Evolutionary conservation across 1,140 invertebrate genomes (phyloP).

Genomic region (Homalodisca vitripennis): DNA sequence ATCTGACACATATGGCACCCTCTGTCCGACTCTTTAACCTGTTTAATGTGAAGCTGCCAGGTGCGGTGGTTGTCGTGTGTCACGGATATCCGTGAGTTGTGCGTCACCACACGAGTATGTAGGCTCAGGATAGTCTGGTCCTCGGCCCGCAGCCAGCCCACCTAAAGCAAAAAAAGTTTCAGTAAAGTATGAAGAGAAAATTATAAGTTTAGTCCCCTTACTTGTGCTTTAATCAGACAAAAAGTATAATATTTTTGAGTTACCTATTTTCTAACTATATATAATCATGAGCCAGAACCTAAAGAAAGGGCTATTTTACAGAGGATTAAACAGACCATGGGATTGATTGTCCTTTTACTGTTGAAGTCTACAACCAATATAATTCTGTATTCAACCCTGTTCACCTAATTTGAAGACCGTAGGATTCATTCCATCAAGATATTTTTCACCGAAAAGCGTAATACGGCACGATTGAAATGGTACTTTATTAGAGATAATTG

Average conservation of each 20-base stretch:
- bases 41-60: slow-evolving; percentile 75
- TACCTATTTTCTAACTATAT: neutral
- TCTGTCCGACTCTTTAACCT: slow-evolving; percentile 67
- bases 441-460: no score
- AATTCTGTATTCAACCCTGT: no score
- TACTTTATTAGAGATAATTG: no score
- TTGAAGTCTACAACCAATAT: no score
- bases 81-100: slow-evolving; percentile 78
- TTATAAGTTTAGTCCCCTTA: neutral
- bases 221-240: neutral
- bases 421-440: no score
- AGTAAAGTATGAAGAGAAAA: neutral
- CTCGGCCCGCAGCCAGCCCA: slow-evolving; percentile 87
- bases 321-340: neutral
- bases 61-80: slow-evolving; percentile 70
- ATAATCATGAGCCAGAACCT: no score
- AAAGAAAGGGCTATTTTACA: no score
- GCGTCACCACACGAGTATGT: slow-evolving; percentile 83
- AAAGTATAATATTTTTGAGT: slow-evolving; percentile 34
- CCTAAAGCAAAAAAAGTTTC: slow-evolving; percentile 56
- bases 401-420: no score
- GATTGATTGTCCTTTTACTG: no score
- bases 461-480: no score
- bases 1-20: slow-evolving; percentile 85
- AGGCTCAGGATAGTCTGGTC: slow-evolving; percentile 87